A percentile compares a stretch with the other conserved stretches of the same genome.
phyloP scores from a whole-genome alignment of 2,888 invertebrate genomes.

The Tenthredo notha region DNA sequence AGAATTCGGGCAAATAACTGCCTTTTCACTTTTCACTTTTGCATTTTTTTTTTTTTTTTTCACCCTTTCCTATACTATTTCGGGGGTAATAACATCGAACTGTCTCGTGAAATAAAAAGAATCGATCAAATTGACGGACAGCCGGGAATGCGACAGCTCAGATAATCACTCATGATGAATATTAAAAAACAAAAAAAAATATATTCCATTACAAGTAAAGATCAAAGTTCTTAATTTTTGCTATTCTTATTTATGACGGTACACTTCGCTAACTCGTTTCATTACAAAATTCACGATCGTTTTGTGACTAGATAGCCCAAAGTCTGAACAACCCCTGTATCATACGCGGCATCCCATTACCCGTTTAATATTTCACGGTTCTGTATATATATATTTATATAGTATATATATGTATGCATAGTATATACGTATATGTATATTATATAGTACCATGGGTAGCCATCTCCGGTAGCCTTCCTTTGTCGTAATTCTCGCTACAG shows the following conservation, averaged over 20 bases:
- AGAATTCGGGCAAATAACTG: background rate
- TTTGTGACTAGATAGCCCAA: background rate
- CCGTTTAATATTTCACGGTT: slow-evolving; percentile 39
- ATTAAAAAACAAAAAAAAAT: too few species aligned
- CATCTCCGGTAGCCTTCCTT: slow-evolving; percentile 49
- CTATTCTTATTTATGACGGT: background rate
- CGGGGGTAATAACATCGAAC: background rate
- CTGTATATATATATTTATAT: background rate
- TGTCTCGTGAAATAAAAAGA: background rate
- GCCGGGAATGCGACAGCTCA: background rate
- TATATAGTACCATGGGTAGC: slow-evolving; percentile 12
- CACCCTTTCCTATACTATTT: background rate
- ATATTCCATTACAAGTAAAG: too few species aligned
- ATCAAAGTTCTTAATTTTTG: background rate
- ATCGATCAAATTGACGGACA: background rate
- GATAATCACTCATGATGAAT: background rate
- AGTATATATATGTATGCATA: background rate
- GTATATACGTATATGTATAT: background rate
- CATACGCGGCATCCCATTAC: slow-evolving; percentile 42
- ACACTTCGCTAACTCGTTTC: background rate
- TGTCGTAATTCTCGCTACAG: slow-evolving; percentile 43
- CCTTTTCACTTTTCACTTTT: background rate
- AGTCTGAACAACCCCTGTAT: background rate
- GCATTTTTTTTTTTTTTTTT: background rate
- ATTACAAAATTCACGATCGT: slow-evolving; percentile 5